Evolutionary conservation across 2,797 vertebrate genomes (phyloP), one percentile per base, ranked within the genome.

Genomic region (Alcedo quadribrachys): DNA sequence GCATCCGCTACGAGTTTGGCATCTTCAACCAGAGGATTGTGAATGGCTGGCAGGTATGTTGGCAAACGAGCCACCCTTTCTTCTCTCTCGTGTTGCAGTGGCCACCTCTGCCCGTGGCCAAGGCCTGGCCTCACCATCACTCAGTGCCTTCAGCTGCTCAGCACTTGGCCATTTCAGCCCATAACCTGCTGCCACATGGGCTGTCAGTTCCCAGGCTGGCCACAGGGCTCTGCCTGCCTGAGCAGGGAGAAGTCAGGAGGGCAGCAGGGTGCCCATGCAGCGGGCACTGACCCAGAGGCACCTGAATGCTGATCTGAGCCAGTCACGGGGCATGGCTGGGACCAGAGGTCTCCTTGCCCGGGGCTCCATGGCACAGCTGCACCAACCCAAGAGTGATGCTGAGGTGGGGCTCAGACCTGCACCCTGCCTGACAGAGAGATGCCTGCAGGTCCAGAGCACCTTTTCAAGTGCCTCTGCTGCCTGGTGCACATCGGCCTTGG

Each of bases 1-100:
- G 98, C 77, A 99, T 99, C 96, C 98, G 98, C 84, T 98, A 98
- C 4, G 98, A 99, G 86, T 98, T 98, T 32, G 98, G 98, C 35
- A 98, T 99, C 96, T 99, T 99, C 95, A 99, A 98, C 84, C 98
- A 99, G 97, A 98, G 97, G 96, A 98, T 98, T 50, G 81, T 97
- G 0, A 95, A 98, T 1, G 98, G 98, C 86, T 99, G 98, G 98
- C 98, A 99, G 98, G 98, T 99, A 94, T 35, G n/a, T 91, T 37
- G 33, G 24, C 28, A 79, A 60, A 14, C 42, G 6, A 10, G 21
- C 61, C 25, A 19, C 22, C 8, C 21, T 55, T 86, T 33, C 30
- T 63, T 42, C 40, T 60, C 3, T 50, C 74, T 60, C n/a, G 1
- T 60, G 30, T 46, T 66, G 42, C 0, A 1, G 14, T 22, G 80